Evolutionary conservation across 1,140 invertebrate genomes (phyloP).

Genomic region (Drosophila cardini): DNA sequence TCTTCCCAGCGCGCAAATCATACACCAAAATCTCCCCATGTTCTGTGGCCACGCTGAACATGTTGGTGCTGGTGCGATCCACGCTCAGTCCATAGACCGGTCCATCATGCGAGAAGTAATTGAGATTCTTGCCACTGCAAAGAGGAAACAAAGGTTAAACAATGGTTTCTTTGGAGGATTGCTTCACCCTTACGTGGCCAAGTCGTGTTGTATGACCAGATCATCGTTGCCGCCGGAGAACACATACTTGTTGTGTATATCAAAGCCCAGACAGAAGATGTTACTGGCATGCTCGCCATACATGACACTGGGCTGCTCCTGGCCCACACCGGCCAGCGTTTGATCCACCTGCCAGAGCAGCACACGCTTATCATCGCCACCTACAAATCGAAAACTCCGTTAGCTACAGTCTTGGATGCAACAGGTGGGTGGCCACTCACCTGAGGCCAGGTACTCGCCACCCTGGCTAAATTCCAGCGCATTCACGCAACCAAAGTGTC

Average conservation of each 20-base stretch:
- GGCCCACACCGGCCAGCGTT: conserved; percentile 88
- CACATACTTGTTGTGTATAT: conserved; percentile 91
- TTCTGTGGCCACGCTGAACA: conserved; percentile 95
- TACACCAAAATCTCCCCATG: conserved; percentile 94
- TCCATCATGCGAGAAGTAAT: conserved; percentile 93
- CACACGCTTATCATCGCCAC: conserved; percentile 95
- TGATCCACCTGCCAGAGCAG: conserved; percentile 94
- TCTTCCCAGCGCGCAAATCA: conserved; percentile 86
- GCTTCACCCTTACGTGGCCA: conserved; percentile 88
- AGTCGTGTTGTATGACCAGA: conserved; percentile 95
- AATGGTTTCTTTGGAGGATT: neutral
- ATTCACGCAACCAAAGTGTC: conserved; percentile 98
- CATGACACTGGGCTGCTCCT: conserved; percentile 88
- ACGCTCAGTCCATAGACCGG: conserved; percentile 95
- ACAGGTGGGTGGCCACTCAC: conserved; percentile 86
- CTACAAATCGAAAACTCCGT: conserved; percentile 45
- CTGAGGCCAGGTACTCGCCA: conserved; percentile 94
- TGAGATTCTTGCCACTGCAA: conserved; percentile 88
- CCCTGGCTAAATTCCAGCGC: conserved; percentile 97
- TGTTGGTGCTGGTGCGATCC: conserved; percentile 92
- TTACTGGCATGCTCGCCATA: conserved; percentile 94
- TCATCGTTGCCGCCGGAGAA: conserved; percentile 98
- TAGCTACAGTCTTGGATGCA: conserved; percentile 6
- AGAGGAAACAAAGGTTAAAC: neutral
- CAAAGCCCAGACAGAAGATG: conserved; percentile 96